Percentiles rank a stretch among this genome's conserved stretches.
Evolutionary conservation across 2,888 invertebrate species (phyloP).

Genomic region (Lepidocyrtoides sp.): DNA sequence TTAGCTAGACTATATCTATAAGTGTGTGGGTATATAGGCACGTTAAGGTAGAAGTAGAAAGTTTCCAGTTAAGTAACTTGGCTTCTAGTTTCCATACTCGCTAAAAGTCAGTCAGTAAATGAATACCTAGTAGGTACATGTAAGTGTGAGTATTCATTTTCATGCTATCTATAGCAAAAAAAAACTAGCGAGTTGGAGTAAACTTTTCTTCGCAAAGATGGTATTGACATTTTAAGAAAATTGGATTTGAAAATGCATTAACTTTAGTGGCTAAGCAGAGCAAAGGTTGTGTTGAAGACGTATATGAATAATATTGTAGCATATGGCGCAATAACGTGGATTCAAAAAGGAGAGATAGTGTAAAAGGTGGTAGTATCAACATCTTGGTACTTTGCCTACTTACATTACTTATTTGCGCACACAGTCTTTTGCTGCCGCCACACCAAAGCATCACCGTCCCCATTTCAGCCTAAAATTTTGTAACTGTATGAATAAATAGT

Average conservation of each 20-base stretch:
- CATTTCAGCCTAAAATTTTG: not conserved
- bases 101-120: not conserved
- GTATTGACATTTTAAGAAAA: constrained; percentile 76
- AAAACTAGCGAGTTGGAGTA: constrained; percentile 22
- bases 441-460: not conserved
- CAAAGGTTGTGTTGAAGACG: constrained; percentile 32
- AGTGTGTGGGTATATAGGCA: not conserved
- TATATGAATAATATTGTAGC: constrained; percentile 5
- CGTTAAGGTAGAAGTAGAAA: not conserved
- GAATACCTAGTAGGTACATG: not conserved
- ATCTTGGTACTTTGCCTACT: not conserved
- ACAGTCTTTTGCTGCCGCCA: not conserved
- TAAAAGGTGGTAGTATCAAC: not conserved
- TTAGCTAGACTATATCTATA: not conserved
- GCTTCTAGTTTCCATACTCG: constrained; percentile 20
- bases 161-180: not conserved
- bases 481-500: not conserved
- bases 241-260: constrained; percentile 77
- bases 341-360: not conserved
- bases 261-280: constrained; percentile 71
- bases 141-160: constrained; percentile 6
- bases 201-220: constrained; percentile 37
- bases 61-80: constrained; percentile 44
- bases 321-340: constrained; percentile 1
- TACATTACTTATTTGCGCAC: not conserved